Evolutionary conservation across 2,797 vertebrate genomes (phyloP), one percentile per base, ranked within the genome.

Genomic region (Falco columbarius): DNA sequence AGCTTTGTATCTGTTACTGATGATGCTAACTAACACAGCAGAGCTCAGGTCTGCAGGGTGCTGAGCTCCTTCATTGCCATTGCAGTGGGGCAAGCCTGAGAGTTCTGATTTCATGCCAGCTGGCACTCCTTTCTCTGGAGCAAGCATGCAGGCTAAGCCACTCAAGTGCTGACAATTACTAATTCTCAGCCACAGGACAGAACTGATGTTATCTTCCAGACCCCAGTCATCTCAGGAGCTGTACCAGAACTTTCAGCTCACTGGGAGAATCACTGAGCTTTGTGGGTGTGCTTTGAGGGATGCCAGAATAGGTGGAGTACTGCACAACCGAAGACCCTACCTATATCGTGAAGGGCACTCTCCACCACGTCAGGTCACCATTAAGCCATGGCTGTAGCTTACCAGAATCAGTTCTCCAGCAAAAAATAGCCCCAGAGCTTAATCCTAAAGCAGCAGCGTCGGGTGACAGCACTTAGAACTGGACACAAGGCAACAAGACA

Each of bases 341-440:
- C 24, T 11, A 1, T 15, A 32, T 26, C 4, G 0, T 1, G 15
- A 14, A 7, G 3, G 32, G 22, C 23, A 55, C 10, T 54, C 38
- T 17, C 34, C 29, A 21, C 0, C 36, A 82, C 56, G 10, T 12
- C 18, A 27, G 26, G 17, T 12, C 75, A 75, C 34, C 47, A 75
- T 55, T 36, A n/a, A 90, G 9, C 19, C 20, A 21, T 18, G 21
- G 46, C 6, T 52, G 38, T 55, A 72, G 19, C 5, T 61, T 13
- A 29, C 7, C 63, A 80, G 26, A 17, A 54, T 17, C 32, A 49
- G 5, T 6, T 74, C 58, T 86, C 34, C 66, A 63, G 52, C 38
- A 83, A 59, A 88, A 86, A 86, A 34, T 0, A 81, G 17, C 6
- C 23, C 24, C 54, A 49, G 18, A 17, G 20, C 23, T 32, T 52